These are phyloP conservation scores for Dugesia japonica DNA, from an alignment of 2,888 invertebrate genomes.

Conservation along the genomic window DNA sequence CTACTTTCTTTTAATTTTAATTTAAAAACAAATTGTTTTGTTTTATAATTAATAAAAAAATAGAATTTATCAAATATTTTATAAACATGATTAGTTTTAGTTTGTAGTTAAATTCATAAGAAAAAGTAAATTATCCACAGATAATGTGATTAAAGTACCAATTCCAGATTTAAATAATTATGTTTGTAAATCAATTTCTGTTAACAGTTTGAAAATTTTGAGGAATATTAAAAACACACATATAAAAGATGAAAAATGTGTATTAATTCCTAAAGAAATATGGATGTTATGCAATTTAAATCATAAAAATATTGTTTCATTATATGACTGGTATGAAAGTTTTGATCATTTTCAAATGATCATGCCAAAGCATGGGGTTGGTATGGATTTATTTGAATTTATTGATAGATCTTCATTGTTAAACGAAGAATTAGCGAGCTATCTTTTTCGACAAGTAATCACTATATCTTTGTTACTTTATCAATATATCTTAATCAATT, in stretches of 20 bases:
- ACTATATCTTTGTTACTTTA: too few species aligned
- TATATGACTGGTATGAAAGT: constrained; percentile 58
- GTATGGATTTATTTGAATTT: constrained; percentile 64
- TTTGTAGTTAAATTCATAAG: constrained; percentile 60
- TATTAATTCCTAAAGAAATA: constrained; percentile 54
- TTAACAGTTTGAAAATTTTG: neutral
- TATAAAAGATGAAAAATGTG: neutral
- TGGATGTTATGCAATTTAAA: constrained; percentile 55
- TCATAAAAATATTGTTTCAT: constrained; percentile 57
- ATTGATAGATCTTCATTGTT: constrained; percentile 58
- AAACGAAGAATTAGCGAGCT: constrained; percentile 57
- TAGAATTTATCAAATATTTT: too few species aligned
- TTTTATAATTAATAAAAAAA: too few species aligned
- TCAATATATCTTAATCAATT: too few species aligned
- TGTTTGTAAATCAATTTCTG: neutral
- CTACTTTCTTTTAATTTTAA: too few species aligned
- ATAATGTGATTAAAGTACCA: constrained; percentile 36
- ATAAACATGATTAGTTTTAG: too few species aligned
- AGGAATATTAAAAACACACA: neutral
- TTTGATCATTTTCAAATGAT: constrained; percentile 60
- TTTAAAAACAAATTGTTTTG: too few species aligned
- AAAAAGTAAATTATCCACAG: constrained; percentile 55
- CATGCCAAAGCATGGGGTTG: constrained; percentile 62
- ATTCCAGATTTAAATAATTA: neutral
- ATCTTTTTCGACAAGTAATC: constrained; percentile 59